Evolutionary conservation across 2,113 vertebrate species (phyloP).

Genomic region (Barnardius zonarius): DNA sequence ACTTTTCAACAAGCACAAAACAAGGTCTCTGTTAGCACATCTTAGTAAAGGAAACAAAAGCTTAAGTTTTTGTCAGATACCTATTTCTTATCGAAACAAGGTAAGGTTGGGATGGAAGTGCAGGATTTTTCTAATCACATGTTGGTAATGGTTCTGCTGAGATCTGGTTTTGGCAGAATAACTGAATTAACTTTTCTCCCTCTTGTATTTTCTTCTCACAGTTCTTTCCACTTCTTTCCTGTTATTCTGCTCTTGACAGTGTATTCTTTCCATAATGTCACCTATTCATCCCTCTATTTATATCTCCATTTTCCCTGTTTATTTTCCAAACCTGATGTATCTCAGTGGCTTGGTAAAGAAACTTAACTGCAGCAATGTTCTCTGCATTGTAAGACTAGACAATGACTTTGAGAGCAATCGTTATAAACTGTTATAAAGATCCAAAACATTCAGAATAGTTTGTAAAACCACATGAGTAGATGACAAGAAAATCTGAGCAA

Average conservation of each 20-base stretch:
- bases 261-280: background rate
- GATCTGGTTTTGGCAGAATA: background rate
- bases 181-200: background rate
- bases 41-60: background rate
- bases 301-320: background rate
- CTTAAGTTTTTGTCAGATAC: background rate
- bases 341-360: background rate
- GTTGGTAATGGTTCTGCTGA: background rate
- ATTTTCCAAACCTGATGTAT: background rate
- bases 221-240: background rate
- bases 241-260: background rate
- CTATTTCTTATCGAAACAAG: background rate
- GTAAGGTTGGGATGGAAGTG: background rate
- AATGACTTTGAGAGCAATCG: background rate
- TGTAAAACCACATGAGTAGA: background rate
- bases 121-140: background rate
- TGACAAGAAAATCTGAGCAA: background rate
- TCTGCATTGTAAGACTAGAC: background rate
- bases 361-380: background rate
- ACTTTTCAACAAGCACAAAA: background rate
- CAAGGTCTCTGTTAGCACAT: background rate
- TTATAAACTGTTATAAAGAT: background rate
- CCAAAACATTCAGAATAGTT: background rate
- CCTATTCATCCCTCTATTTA: background rate
- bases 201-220: background rate